A percentile compares a stretch with the other conserved stretches of the same genome.
Conservation (phyloP, 2,888 invertebrate species). For the Syrphus vitripennis region DNA sequence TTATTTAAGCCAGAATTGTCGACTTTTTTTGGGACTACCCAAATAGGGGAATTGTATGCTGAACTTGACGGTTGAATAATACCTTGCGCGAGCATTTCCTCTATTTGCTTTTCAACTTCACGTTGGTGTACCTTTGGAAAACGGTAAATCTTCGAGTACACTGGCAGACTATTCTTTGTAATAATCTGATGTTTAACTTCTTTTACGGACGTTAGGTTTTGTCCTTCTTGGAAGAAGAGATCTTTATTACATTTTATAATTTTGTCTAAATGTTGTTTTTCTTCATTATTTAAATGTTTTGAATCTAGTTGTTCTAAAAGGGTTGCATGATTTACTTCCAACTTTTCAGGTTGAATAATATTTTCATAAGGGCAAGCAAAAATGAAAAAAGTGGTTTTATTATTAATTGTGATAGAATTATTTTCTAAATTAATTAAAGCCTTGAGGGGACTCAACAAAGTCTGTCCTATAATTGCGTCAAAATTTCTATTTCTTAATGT, state of each 20-base stretch:
- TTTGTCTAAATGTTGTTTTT: neutral
- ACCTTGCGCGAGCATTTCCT: neutral
- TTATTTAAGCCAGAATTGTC: neutral
- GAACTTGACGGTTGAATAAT: neutral
- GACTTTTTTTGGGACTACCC: neutral
- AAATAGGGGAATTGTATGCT: neutral
- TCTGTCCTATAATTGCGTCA: too few relatives aligned
- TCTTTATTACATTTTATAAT: neutral
- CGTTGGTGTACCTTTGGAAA: neutral
- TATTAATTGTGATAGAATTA: neutral
- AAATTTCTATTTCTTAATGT: too few relatives aligned
- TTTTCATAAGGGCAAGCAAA: neutral
- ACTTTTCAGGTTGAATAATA: neutral
- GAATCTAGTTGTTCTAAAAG: neutral
- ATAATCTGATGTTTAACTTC: neutral
- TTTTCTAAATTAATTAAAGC: neutral
- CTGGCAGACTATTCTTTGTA: neutral
- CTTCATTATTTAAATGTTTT: neutral
- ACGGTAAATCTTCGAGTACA: too few relatives aligned
- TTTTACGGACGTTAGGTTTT: neutral
- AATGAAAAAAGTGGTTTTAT: neutral
- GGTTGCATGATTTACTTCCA: neutral
- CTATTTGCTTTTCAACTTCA: neutral
- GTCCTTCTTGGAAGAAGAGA: neutral
- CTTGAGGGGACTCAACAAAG: too few relatives aligned